Percentiles rank a stretch among this genome's conserved stretches.
Conservation (phyloP, 2,113 vertebrate genomes). For the Ploceus nigricollis region DNA sequence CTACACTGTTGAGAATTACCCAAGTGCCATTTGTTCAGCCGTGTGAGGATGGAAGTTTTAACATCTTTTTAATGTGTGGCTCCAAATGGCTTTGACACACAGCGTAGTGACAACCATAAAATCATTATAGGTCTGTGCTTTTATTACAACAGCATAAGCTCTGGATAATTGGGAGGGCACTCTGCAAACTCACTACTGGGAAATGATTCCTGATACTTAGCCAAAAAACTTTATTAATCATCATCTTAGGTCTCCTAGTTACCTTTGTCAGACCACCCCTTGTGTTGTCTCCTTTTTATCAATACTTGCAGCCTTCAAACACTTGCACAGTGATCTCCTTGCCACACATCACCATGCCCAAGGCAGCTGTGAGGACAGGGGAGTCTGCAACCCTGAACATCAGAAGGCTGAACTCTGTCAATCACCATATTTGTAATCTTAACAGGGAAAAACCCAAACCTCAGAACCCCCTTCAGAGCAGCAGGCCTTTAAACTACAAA, state of each 20-base stretch:
- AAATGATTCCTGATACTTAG: neutral
- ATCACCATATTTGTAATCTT: constrained; percentile 1
- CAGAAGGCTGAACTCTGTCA: constrained; percentile 45
- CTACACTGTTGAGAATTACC: neutral
- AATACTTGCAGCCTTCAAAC: neutral
- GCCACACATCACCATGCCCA: neutral
- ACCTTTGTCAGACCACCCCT: neutral
- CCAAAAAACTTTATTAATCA: neutral
- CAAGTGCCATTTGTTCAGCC: neutral
- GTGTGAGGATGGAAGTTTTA: neutral
- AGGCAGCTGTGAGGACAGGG: neutral
- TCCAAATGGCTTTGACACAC: neutral
- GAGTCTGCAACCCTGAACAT: neutral
- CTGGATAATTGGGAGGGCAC: neutral
- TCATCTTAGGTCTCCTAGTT: neutral
- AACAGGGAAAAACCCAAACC: neutral
- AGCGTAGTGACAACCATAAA: neutral
- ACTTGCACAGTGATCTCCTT: neutral
- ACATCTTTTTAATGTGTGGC: neutral
- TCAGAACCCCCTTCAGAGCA: neutral
- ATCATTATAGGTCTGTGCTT: neutral
- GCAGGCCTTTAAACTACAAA: constrained; percentile 29
- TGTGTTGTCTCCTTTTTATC: neutral
- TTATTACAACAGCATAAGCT: neutral
- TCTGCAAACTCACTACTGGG: neutral